Evolutionary conservation across 2,113 vertebrate genomes (phyloP), one percentile per base, ranked within the genome.

Genomic region (Sisor rabdophorus): DNA sequence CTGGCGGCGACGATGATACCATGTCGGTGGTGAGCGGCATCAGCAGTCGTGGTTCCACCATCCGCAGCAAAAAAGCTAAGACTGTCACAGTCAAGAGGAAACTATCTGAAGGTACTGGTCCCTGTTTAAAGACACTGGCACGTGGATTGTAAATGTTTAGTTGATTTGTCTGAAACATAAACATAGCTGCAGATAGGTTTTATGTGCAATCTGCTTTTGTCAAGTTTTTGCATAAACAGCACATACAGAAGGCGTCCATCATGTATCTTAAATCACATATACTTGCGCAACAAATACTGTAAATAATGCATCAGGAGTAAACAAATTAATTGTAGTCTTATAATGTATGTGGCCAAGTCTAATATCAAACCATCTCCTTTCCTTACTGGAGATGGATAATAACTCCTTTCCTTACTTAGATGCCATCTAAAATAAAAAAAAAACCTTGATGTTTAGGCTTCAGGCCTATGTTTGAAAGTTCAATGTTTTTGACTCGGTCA

Each of bases 1-100:
- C 96, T 71, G 97, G 95, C 26, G 96, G 95, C 0, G 96, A 99
- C 83, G 97, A 99, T 63, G 97, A 99, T 73, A 98, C 96, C 20
- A 99, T 99, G 96, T 99, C 97, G 32, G 95, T 99, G 70, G 95
- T 98, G 82, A 99, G 97, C 83, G 97, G 83, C 60, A 80, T 84
- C 77, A 84, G 83, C 78, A 84, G 83, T 40, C 80, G 83, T 13
- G 80, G 97, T 77, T 97, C 95, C 87, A 98, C 97, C 70, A 95
- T 95, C 89, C 91, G 95, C 78, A 96, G 96, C 90, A 98, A 98
- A 91, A 98, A 97, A 87, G 92, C 92, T 79, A 99, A 98, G 81
- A 93, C 97, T 71, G 93, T 96, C 28, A 77, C 78, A 2, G 75
- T 28, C 85, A 99, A 99, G 85, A 93, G 96, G 93, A 99, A 99